Evolutionary conservation across 2,888 invertebrate species (phyloP), one percentile per base, ranked within the genome.

Genomic region (Troides oblongomaculatus): DNA sequence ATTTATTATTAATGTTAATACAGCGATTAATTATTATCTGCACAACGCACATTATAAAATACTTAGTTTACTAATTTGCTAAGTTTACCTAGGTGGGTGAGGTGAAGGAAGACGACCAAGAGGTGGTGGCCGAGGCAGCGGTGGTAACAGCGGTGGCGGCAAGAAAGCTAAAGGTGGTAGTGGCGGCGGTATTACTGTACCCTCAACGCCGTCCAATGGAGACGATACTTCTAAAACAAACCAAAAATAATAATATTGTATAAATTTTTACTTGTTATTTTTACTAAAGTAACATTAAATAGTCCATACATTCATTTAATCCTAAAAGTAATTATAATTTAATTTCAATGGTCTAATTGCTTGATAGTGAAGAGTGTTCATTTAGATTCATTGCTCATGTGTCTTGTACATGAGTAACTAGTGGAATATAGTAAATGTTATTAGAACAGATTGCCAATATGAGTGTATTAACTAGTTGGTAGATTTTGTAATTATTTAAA

Each of bases 101-200:
- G 94, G 94, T 72, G 95, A 95, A 57, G 93, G 90, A 77, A 89
- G 77, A 17, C 94, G 88, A 74, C 94, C 91, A 6, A 91, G 91
- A n/a, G 94, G 94, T 71, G 94, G 94, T 70, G 94, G 94, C 60
- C 95, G 94, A 63, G 95, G 95, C 72, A 95, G 93, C 57, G 94
- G 94, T 68, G 95, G 94, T 76, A 94, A 90, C 66, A 92, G 83
- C 71, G 93, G 91, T 66, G 93, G 91, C 73, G 93, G 93, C 72
- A 94, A 85, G 86, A 94, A 93, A 76, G 94, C 92, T 73, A 94
- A 92, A 73, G 94, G 94, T 70, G 93, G 93, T 71, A 93, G 94
- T 81, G 94, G 89, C 70, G 92, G 93, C 57, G 93, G 91, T 72
- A 90, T 90, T 59, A 87, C 72, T 7, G 66, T 64, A 17, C 74